Evolutionary conservation across 2,113 vertebrate genomes (phyloP), one percentile per base, ranked within the genome.

Genomic region (Calyptomena viridis): DNA sequence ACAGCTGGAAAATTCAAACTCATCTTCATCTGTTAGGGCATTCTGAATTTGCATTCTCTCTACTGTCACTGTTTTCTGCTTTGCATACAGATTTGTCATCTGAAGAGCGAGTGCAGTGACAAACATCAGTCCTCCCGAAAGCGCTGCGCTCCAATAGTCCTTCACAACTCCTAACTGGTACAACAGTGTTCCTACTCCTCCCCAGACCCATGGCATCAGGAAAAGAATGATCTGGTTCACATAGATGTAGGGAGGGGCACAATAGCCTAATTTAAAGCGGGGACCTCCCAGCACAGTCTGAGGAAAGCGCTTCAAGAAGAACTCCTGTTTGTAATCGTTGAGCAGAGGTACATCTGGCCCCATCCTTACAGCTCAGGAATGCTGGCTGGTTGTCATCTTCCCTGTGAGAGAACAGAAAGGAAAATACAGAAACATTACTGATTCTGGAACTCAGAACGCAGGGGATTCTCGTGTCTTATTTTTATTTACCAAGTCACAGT

Each of bases 321-420:
- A 99, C 97, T 99, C 99, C 97, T 99, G 99, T 68, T 99, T 99
- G 98, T 99, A 99, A 90, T 99, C 98, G 78, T 99, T 99, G 95
- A 99, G 99, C 96, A 99, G 98, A 96, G 99, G 99, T 79, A 99
- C 99, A 98, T 99, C 99, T 96, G 99, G 99, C 98, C 99, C 99
- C 99, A 99, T 99, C 95, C 98, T 99, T 97, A 97, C 97, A 96
- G 95, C 89, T 94, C 97, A 93, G 96, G 93, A 95, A 96, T 95
- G 81, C 80, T 92, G 95, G 22, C 97, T 98, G 98, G 98, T 92
- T 95, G 84, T 95, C 96, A 98, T 98, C 92, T 96, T 96, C 92
- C 95, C 96, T 94, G 95, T 11, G 83, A 84, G 28, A 86, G 67
- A 91, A 84, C 58, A 93, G 69, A 92, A 81, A 66, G 59, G 56